Evolutionary conservation across 2,797 vertebrate genomes (phyloP), one percentile per base, ranked within the genome.

Genomic region (Hemitrygon akajei): DNA sequence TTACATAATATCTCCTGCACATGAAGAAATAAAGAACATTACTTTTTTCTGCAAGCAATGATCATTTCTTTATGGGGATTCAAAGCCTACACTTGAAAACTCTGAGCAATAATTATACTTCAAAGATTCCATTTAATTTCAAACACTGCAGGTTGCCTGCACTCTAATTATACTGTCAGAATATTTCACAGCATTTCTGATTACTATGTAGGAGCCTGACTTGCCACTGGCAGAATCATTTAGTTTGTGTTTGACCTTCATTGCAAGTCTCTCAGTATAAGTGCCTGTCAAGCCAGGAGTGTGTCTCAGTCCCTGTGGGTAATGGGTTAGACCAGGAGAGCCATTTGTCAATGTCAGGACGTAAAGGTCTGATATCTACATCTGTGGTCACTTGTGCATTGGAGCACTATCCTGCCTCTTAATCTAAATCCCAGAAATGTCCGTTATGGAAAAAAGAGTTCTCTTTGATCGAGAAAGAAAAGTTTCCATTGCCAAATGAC

Each of bases 141-240:
- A 93, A 56, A 76, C 71, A 75, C 71, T 93, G 71, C 34, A 75
- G 91, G 71, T 93, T 76, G 37, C 40, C 91, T 76, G 91, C 22
- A 58, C 71, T 93, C 91, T 93, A 76, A 93, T 93, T 93, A 93
- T 93, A 58, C 91, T n/a, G 91, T 93, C 69, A 76, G 91, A 93
- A 56, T 93, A 93, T 75, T 93, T 75, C 71, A 47, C 71, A 73
- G 34, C 3, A 22, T 92, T 75, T 93, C 71, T 93, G 91, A 93
- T 93, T 56, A 76, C 69, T 93, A 56, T 58, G 34, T 56, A 76
- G 69, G 71, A 93, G 47, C 2, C 91, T 93, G 37, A 47, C 37
- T 93, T 75, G 71, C 69, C 4, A 76, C 91, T 58, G 91, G 71
- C 91, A 93, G 69, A 75, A 93, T n/a, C 71, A 76, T 93, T 75